Evolutionary conservation across 2,888 invertebrate species (phyloP).

Genomic region (Cylindroiulus punctatus): DNA sequence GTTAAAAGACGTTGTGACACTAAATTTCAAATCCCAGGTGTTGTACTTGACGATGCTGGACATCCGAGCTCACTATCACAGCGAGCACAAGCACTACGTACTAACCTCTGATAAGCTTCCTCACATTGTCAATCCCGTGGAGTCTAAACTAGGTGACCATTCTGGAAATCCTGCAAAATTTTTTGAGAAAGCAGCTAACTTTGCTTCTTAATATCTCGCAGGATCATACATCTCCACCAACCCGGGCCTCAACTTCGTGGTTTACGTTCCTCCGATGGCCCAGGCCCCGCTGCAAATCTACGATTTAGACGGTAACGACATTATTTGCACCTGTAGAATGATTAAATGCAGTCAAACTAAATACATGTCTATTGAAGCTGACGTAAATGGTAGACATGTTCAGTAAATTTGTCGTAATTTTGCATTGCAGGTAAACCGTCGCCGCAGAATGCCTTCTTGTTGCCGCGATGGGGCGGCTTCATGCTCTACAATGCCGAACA

Average conservation of each 20-base stretch:
- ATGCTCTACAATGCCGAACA: constrained; percentile 73
- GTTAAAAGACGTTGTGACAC: background rate
- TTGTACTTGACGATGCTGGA: constrained; percentile 50
- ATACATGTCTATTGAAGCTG: no score
- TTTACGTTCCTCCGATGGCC: constrained; percentile 82
- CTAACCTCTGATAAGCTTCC: constrained; percentile 64
- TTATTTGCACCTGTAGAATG: no score
- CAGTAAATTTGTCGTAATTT: no score
- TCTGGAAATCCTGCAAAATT: no score
- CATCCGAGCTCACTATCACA: constrained; percentile 42
- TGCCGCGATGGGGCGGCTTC: constrained; percentile 86
- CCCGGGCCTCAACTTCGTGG: constrained; percentile 84
- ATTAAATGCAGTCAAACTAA: no score
- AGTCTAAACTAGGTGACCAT: constrained; percentile 65
- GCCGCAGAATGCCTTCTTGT: constrained; percentile 66
- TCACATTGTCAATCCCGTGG: constrained; percentile 67
- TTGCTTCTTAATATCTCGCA: constrained; percentile 58
- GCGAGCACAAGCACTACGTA: constrained; percentile 48
- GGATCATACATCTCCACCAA: constrained; percentile 84
- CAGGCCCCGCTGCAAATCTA: constrained; percentile 80
- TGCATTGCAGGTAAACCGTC: constrained; percentile 59
- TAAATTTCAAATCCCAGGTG: constrained; percentile 44
- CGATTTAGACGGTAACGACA: constrained; percentile 67
- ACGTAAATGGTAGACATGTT: no score
- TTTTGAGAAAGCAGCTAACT: no score